phyloP scores from a whole-genome alignment of 2,113 vertebrate genomes.

The Pantherophis guttatus region DNA sequence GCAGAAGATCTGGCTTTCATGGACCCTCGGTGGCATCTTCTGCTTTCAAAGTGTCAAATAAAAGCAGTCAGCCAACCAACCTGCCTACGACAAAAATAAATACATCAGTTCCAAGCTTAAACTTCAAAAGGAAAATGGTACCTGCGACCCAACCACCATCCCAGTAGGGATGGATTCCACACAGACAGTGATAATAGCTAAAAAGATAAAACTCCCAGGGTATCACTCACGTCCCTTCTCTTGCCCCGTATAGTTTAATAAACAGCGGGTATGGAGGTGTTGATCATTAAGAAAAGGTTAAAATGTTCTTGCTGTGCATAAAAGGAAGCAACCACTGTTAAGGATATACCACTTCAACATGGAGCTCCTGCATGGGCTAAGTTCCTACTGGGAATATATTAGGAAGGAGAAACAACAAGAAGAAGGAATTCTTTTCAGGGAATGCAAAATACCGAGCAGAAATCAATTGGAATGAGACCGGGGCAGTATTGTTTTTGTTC shows the following conservation, averaged over 20 bases:
- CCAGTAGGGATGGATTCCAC: constrained; percentile 43
- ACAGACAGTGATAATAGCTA: constrained; percentile 38
- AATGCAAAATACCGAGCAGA: constrained; percentile 31
- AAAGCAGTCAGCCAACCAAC: constrained; percentile 53
- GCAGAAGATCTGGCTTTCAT: constrained; percentile 47
- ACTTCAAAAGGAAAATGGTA: constrained; percentile 57
- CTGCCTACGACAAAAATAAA: constrained; percentile 61
- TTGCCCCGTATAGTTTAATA: constrained; percentile 53
- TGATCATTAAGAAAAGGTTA: constrained; percentile 70
- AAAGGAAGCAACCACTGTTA: constrained; percentile 49
- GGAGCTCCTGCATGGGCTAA: constrained; percentile 19
- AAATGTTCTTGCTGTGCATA: constrained; percentile 59
- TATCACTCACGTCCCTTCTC: constrained; percentile 20
- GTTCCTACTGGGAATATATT: constrained; percentile 61
- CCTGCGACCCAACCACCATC: constrained; percentile 42
- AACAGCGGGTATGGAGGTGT: constrained; percentile 55
- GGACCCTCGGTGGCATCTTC: constrained; percentile 20
- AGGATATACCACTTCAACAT: constrained; percentile 35
- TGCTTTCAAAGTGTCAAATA: constrained; percentile 56
- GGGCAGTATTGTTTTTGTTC: background rate
- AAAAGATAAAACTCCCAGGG: constrained; percentile 38
- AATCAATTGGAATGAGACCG: constrained; percentile 26
- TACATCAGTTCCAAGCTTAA: constrained; percentile 59
- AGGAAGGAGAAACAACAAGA: constrained; percentile 44
- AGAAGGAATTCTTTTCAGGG: constrained; percentile 35